These are phyloP conservation scores for Pseudomyrmex flavicornis DNA, from an alignment of 1,140 invertebrate species.

Conservation along the genomic window DNA sequence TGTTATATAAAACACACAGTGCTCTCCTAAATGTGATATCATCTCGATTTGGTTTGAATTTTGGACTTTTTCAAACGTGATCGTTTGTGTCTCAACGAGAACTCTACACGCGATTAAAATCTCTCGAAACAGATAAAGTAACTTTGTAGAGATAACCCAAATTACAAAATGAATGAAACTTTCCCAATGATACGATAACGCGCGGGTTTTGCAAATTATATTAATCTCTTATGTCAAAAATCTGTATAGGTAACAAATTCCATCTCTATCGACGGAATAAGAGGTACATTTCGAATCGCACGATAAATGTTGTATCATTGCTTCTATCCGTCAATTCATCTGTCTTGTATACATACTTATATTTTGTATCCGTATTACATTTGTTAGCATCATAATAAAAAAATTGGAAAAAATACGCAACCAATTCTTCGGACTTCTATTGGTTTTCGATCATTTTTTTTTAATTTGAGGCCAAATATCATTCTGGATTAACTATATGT, in stretches of 20 bases:
- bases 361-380: too few species aligned
- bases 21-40: neutral
- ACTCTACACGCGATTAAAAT: neutral
- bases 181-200: conserved; percentile 6
- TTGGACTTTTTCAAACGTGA: neutral
- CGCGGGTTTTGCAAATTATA: neutral
- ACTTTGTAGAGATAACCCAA: neutral
- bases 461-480: neutral
- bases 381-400: too few species aligned
- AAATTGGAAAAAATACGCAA: too few species aligned
- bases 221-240: neutral
- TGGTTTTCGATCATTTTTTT: too few species aligned
- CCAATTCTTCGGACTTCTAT: too few species aligned
- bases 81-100: neutral
- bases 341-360: too few species aligned
- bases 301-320: neutral
- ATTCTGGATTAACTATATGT: neutral
- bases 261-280: neutral
- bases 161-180: neutral
- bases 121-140: neutral
- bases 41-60: neutral
- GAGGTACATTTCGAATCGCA: neutral
- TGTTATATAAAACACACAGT: neutral
- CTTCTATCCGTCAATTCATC: neutral
- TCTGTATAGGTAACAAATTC: neutral